Evolutionary conservation across 2,113 vertebrate genomes (phyloP).

Genomic region (Elachura formosa): DNA sequence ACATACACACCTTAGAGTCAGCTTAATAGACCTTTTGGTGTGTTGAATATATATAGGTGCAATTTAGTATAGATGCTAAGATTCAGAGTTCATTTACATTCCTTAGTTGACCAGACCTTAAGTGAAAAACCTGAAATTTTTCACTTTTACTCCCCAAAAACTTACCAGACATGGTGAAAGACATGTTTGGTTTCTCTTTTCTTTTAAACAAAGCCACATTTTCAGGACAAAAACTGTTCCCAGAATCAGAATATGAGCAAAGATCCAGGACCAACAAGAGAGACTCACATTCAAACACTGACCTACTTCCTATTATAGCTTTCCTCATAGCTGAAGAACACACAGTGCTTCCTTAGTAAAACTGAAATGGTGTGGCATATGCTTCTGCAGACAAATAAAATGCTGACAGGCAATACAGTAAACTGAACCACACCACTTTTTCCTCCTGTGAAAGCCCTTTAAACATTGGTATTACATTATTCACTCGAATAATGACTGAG

Average conservation of each 20-base stretch:
- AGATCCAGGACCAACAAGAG: background rate
- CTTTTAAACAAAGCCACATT: background rate
- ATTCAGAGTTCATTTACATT: background rate
- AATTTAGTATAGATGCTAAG: background rate
- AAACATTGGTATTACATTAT: slow-evolving; percentile 8
- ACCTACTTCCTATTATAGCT: slow-evolving; percentile 55
- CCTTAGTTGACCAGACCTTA: background rate
- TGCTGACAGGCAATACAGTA: slow-evolving; percentile 30
- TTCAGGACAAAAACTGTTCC: background rate
- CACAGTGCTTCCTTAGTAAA: background rate
- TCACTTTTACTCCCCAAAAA: background rate
- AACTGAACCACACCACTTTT: slow-evolving; percentile 5
- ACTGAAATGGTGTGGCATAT: slow-evolving; percentile 42
- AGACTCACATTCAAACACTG: slow-evolving; percentile 14
- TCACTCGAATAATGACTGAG: background rate
- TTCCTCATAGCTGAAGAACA: slow-evolving; percentile 11
- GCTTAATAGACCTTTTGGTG: background rate
- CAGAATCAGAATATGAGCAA: background rate
- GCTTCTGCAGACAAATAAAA: slow-evolving; percentile 39
- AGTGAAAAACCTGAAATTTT: background rate
- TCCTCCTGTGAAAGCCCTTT: slow-evolving; percentile 25
- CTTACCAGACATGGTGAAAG: background rate
- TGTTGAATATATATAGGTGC: background rate
- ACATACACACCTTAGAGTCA: background rate
- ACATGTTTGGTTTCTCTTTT: background rate